phyloP scores from a whole-genome alignment of 2,888 invertebrate genomes.

The Catocala nupta region DNA sequence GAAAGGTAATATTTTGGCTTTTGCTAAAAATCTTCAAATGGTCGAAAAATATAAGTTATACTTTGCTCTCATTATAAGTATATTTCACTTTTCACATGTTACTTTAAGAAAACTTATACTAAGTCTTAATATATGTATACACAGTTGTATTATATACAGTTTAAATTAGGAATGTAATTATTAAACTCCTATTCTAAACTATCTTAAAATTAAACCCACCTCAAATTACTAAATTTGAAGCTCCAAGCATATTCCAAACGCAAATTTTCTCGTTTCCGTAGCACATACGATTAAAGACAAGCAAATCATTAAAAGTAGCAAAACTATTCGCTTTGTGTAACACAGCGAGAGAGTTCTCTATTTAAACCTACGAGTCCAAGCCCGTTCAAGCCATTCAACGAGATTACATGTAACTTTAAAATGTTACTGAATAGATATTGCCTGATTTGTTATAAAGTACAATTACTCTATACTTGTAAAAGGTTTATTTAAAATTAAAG shows the following conservation, averaged over 20 bases:
- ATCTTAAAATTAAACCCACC: too few species aligned
- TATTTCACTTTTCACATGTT: too few species aligned
- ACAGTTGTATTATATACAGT: too few species aligned
- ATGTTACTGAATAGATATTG: slow-evolving; percentile 58
- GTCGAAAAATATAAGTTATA: too few species aligned
- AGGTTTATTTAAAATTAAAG: slow-evolving; percentile 47
- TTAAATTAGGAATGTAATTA: too few species aligned
- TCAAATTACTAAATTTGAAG: too few species aligned
- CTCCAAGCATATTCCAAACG: not conserved
- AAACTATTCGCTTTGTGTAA: slow-evolving; percentile 57
- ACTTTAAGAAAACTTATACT: too few species aligned
- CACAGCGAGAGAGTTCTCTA: slow-evolving; percentile 46
- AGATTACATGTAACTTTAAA: slow-evolving; percentile 72
- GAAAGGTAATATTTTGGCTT: too few species aligned
- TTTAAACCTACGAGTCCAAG: slow-evolving; percentile 15
- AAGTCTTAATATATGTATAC: too few species aligned
- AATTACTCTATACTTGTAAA: slow-evolving; percentile 50
- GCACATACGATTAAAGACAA: slow-evolving; percentile 30
- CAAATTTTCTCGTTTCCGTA: not conserved
- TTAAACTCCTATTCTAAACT: too few species aligned
- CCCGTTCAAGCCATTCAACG: slow-evolving; percentile 51
- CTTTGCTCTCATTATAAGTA: too few species aligned
- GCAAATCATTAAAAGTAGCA: slow-evolving; percentile 50
- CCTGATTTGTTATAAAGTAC: slow-evolving; percentile 50
- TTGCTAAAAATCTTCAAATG: too few species aligned